phyloP scores from a whole-genome alignment of 2,113 vertebrate genomes.

The Peromyscus leucopus region DNA sequence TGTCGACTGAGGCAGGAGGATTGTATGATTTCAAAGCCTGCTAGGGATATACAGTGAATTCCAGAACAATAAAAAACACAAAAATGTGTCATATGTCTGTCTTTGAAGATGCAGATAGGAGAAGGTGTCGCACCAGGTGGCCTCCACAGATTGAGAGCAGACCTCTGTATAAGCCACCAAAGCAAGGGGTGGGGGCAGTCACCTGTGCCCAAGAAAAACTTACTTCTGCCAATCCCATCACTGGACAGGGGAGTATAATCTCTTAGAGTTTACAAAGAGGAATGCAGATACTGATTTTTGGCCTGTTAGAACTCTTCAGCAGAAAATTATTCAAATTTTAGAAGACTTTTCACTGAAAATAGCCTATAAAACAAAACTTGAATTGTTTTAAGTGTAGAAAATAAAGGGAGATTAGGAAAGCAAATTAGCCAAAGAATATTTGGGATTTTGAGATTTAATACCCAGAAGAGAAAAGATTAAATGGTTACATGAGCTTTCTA shows the following conservation, averaged over 20 bases:
- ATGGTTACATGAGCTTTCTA: neutral
- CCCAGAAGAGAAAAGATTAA: neutral
- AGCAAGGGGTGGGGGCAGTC: neutral
- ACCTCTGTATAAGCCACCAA: neutral
- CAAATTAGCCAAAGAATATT: neutral
- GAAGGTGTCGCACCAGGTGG: no score
- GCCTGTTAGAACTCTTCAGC: neutral
- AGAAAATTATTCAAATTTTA: neutral
- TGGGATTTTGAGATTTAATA: constrained; percentile 21
- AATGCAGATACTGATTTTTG: neutral
- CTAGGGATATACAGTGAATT: neutral
- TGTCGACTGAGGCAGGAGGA: neutral
- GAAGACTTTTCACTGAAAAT: neutral
- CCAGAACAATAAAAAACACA: neutral
- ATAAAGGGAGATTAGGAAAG: constrained; percentile 4
- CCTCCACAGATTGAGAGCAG: neutral
- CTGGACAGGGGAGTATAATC: neutral
- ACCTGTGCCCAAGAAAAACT: neutral
- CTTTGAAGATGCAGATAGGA: neutral
- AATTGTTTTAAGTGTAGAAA: neutral
- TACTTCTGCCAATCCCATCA: neutral
- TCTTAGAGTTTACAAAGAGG: neutral
- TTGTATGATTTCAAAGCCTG: neutral
- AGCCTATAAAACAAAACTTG: neutral
- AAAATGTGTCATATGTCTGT: neutral